Conservation (phyloP, 2,888 invertebrate species). For the Stenodema calcarata region DNA sequence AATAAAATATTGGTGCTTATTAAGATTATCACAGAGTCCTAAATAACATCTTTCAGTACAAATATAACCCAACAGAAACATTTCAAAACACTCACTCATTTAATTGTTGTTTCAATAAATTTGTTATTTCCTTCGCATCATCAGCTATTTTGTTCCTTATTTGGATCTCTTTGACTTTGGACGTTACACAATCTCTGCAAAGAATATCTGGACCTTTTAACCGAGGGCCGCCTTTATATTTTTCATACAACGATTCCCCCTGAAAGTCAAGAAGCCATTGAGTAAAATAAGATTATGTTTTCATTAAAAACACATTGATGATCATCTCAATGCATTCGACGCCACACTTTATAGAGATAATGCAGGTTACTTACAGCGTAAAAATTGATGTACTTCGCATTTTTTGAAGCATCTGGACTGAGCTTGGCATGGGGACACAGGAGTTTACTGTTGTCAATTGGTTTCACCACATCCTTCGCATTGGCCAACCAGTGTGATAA, state of each 20-base stretch:
- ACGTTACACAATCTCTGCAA: conserved; percentile 64
- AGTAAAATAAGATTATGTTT: background rate
- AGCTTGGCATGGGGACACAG: conserved; percentile 64
- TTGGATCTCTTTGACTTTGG: conserved; percentile 63
- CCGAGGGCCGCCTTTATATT: conserved; percentile 64
- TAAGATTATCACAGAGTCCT: too few relatives aligned
- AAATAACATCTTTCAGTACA: too few relatives aligned
- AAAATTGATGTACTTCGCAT: conserved; percentile 63
- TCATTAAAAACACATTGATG: background rate
- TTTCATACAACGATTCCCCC: conserved; percentile 63
- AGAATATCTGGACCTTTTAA: conserved; percentile 60
- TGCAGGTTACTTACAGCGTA: conserved; percentile 58
- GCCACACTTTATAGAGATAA: background rate
- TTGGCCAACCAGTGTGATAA: conserved; percentile 64
- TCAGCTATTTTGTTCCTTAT: conserved; percentile 64
- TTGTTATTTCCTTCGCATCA: conserved; percentile 64
- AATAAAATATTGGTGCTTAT: too few relatives aligned
- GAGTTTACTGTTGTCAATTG: conserved; percentile 63
- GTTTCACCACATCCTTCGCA: conserved; percentile 59
- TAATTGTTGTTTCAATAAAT: conserved; percentile 62
- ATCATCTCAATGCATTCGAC: too few relatives aligned
- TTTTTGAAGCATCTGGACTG: conserved; percentile 63
- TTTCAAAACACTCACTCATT: conserved; percentile 57
- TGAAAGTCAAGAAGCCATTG: conserved; percentile 51
- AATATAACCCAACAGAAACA: background rate